A percentile compares a stretch with the other conserved stretches of the same genome.
Conservation (phyloP, 2,113 vertebrate genomes). For the Apodemus sylvaticus region DNA sequence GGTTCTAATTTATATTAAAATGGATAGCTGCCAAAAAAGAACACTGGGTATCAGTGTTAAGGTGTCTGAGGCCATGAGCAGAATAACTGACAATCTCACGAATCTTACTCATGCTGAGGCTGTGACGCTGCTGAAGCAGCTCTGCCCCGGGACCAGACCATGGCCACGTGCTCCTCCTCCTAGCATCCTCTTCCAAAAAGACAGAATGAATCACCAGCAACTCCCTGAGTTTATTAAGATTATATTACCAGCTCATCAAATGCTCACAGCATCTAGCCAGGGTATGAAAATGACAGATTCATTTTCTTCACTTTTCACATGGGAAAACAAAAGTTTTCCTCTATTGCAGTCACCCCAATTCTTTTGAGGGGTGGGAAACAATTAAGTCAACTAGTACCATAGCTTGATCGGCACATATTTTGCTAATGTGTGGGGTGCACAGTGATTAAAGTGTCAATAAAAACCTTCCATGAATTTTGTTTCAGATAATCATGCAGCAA, state of each 20-base stretch:
- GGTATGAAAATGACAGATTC: constrained; percentile 2
- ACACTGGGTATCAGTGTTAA: neutral
- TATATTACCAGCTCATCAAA: neutral
- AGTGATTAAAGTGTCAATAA: neutral
- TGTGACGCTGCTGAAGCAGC: neutral
- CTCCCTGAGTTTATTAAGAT: constrained; percentile 20
- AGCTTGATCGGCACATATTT: neutral
- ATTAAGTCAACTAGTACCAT: neutral
- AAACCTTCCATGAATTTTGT: neutral
- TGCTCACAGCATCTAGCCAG: neutral
- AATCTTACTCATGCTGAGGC: neutral
- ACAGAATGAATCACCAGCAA: neutral
- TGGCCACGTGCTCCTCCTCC: neutral
- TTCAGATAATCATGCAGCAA: neutral
- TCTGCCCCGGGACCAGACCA: neutral
- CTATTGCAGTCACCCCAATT: neutral
- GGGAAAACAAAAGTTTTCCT: constrained; percentile 33
- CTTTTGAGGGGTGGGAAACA: neutral
- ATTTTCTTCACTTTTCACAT: constrained; percentile 28
- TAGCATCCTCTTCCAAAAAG: constrained; percentile 6
- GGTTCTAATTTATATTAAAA: constrained; percentile 53
- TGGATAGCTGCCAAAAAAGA: constrained; percentile 2
- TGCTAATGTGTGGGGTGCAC: neutral
- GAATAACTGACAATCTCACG: neutral
- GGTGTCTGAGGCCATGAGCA: neutral